phyloP scores from a whole-genome alignment of 2,797 vertebrate genomes.

The Astyanax mexicanus region DNA sequence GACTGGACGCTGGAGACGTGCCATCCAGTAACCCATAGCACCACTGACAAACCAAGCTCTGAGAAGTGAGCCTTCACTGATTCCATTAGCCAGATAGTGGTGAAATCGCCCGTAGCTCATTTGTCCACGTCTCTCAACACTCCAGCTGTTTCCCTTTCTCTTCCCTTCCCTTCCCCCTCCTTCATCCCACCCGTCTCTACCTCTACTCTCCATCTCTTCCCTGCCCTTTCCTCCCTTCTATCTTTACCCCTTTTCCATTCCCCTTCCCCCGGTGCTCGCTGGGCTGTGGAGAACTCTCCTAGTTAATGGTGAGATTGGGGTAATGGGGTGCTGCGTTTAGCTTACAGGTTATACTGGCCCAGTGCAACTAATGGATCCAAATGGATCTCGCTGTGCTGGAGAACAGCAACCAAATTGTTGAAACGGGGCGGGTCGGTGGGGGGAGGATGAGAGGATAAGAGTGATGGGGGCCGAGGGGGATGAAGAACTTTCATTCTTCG shows the following conservation, averaged over 20 bases:
- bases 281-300: constrained; percentile 52
- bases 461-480: background rate
- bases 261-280: background rate
- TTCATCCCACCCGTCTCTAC: constrained; percentile 58
- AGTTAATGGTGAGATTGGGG: constrained; percentile 68
- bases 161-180: constrained; percentile 49
- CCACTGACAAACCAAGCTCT: background rate
- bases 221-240: constrained; percentile 42
- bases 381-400: constrained; percentile 5
- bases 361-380: constrained; percentile 44
- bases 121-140: constrained; percentile 2
- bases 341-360: constrained; percentile 69
- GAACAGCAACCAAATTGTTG: background rate
- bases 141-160: background rate
- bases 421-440: background rate
- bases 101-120: background rate
- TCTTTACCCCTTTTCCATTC: constrained; percentile 10
- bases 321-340: constrained; percentile 69
- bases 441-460: too few relatives aligned
- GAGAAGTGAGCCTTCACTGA: constrained; percentile 16
- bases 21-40: background rate
- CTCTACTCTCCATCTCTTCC: constrained; percentile 73
- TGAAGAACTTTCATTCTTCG: constrained; percentile 13
- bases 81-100: constrained; percentile 27
- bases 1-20: background rate